Base-by-base conservation (phyloP, 1,140 invertebrate genomes). In the Rhopalosiphum maidis region DNA sequence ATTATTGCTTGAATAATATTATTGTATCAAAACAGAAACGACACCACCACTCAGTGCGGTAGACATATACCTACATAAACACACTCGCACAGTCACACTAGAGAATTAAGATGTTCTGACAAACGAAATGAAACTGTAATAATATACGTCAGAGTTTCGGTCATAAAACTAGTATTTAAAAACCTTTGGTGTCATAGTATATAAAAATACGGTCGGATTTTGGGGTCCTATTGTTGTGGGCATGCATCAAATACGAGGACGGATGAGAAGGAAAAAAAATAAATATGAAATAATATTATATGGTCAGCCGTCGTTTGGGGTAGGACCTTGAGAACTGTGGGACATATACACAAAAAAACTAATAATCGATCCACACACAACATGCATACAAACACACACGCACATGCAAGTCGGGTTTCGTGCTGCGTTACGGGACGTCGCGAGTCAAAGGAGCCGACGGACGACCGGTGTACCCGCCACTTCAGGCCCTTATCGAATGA, bases 381-480 rank as follows among this genome's bases (percentile, higher is more conserved):
- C 60, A 35, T n/a, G 60, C 30, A 68, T 68, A 68, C 30, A 68
- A 68, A n/a, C 43, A 82, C 41, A 82, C 90, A 48, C 60, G 46
- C 41, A 46, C 85, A 43, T 30, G 35, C 55, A 51, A 46, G 68
- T 55, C 22, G 90, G 43, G 68, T 91, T 83, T 51, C 68, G 43
- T 82, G 90, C 90, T 35, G 60, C 77, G 68, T 91, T 91, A 48
- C 21, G 43, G 90, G 60, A 82, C 41, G 90, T 77, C 82, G 48
- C 82, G 48, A 92, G 51, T 93, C 91, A 93, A 93, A 93, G 91
- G 51, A 93, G 77, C 91, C 91, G 91, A 92, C 90, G 43, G 86
- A 88, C 86, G 60, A 77, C 88, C 46, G 41, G 90, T 46, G 35
- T 83, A 83, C 90, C 77, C 91, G 88, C 54, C 54, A 93, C 35